Base-by-base conservation (phyloP, 2,888 invertebrate species). In the Eristalis arbustorum region DNA sequence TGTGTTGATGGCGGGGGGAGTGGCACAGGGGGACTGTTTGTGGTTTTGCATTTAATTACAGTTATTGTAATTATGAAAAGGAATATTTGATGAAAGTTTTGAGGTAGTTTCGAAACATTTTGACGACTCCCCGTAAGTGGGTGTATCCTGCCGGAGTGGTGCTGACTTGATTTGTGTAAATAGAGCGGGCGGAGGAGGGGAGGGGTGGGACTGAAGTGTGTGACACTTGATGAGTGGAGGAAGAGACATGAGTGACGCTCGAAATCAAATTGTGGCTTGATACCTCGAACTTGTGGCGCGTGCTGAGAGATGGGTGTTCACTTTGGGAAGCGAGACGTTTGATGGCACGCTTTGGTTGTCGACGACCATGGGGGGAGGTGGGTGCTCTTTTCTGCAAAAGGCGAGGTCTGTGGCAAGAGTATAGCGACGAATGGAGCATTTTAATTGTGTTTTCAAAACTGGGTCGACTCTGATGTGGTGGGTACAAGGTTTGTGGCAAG, bases 1-100 rank as follows among this genome's bases (percentile, higher is more conserved):
- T 13, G 13, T 37, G 49, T 18, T 42, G 56, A 71, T 57, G 57
- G 69, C 40, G 59, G 68, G 23, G 2, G 22, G 57, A 0, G 57
- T 31, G 13, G 3, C 11, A n/a, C n/a, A 13, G 3, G 68, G 11
- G 14, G n/a, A 40, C 64, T 31, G 59, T 77, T 74, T 87, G 83
- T 79, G 83, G 75, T 62, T 83, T 87, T 68, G 66, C 62, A 79
- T 87, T 75, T 87, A 87, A 87, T 83, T 83, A 87, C 75, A 71
- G 74, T 63, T 75, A 78, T 78, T 78, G 83, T 87, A 49, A 79
- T 78, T 87, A 63, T 62, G 62, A 82, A 74, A 78, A 77, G 72
- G 66, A 83, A 67, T 83, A 82, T 67, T 84, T 81, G 42, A 76
- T 72, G 62, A 64, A 69, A 76, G 63, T 75, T 71, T 64, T 23